Conservation (phyloP, 2,797 vertebrate genomes). For the Galago senegalensis region DNA sequence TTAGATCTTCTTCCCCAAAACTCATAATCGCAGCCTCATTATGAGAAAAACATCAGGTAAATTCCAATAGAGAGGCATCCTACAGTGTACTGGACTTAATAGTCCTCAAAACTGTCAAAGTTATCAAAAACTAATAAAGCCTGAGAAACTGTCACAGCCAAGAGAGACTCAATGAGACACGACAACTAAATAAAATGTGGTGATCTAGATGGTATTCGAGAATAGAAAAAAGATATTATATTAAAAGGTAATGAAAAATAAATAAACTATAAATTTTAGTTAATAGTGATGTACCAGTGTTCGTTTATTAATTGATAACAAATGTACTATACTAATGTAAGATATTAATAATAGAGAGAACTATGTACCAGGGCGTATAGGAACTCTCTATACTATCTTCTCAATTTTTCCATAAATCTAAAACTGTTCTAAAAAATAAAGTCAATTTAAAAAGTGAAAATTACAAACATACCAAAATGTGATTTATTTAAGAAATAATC, state of each 20-base stretch:
- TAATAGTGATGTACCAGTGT: background rate
- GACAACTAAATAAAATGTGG: background rate
- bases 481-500: background rate
- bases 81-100: background rate
- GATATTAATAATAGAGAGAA: background rate
- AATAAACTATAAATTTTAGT: background rate
- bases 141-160: background rate
- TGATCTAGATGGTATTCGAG: background rate
- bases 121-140: background rate
- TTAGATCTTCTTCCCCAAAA: background rate
- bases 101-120: background rate
- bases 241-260: background rate
- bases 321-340: background rate
- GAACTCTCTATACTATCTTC: background rate
- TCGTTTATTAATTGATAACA: background rate
- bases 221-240: background rate
- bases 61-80: background rate
- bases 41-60: background rate
- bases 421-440: constrained; percentile 12
- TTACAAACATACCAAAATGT: constrained; percentile 5
- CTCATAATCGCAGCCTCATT: background rate
- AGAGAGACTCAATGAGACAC: background rate
- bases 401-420: constrained; percentile 1
- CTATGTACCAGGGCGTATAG: background rate
- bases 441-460: background rate